These are phyloP conservation scores for Vanessa tameamea DNA, from an alignment of 1,140 invertebrate genomes.

Conservation along the genomic window DNA sequence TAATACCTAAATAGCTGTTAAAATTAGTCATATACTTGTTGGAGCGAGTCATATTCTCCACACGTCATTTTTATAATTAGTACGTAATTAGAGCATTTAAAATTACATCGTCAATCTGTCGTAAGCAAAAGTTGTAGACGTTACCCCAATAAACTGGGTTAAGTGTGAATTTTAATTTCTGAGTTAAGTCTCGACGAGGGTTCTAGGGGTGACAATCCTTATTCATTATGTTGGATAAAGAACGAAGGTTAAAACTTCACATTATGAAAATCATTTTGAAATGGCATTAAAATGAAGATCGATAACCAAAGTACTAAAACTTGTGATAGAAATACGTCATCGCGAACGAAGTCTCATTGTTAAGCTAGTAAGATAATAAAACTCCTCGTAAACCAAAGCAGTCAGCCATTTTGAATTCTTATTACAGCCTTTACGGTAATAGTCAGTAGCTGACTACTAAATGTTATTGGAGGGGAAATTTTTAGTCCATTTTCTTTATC, in stretches of 20 bases:
- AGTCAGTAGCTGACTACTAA: neutral
- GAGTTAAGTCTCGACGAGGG: neutral
- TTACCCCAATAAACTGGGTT: neutral
- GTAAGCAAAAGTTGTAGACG: conserved; percentile 2
- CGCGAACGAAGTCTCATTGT: too few species aligned
- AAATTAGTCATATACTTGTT: too few species aligned
- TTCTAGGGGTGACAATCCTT: neutral
- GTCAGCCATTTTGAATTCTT: conserved; percentile 1
- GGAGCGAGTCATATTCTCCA: too few species aligned
- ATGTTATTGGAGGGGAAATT: conserved; percentile 4
- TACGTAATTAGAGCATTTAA: neutral
- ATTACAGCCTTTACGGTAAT: neutral
- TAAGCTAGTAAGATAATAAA: neutral
- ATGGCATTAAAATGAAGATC: too few species aligned
- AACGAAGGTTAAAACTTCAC: too few species aligned
- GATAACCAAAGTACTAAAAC: too few species aligned
- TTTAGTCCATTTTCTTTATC: neutral
- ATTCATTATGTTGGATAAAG: neutral
- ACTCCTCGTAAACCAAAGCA: neutral
- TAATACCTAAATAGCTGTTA: too few species aligned
- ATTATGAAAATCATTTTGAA: too few species aligned
- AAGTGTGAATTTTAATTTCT: conserved; percentile 9
- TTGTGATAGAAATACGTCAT: too few species aligned
- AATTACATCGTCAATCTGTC: neutral
- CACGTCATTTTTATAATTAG: neutral